phyloP scores from a whole-genome alignment of 2,797 vertebrate genomes.

The Centroberyx gerrardi region DNA sequence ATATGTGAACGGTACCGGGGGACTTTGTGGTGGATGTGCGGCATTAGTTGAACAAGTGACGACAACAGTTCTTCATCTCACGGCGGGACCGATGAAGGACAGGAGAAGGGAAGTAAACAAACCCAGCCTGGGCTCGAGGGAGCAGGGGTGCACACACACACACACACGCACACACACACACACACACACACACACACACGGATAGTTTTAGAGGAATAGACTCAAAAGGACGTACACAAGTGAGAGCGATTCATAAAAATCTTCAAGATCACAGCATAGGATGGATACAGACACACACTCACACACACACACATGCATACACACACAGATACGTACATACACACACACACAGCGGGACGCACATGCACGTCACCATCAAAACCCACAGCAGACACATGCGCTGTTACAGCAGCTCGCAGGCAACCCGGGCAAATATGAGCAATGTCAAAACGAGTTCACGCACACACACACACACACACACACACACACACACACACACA shows the following conservation, averaged over 20 bases:
- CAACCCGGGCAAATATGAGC: constrained; percentile 46
- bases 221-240: constrained; percentile 15
- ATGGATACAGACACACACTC: neutral
- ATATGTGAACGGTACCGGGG: constrained; percentile 12
- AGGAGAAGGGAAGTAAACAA: constrained; percentile 58
- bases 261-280: neutral
- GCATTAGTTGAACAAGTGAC: constrained; percentile 69
- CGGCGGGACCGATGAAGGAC: constrained; percentile 54
- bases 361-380: constrained; percentile 38
- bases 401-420: constrained; percentile 44
- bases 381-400: constrained; percentile 49
- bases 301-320: constrained; percentile 3
- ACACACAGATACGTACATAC: neutral
- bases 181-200: neutral
- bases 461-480: constrained; percentile 32
- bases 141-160: constrained; percentile 5
- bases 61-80: constrained; percentile 62
- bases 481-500: constrained; percentile 9
- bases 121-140: constrained; percentile 36
- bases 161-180: neutral
- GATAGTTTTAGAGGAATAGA: neutral
- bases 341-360: neutral
- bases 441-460: constrained; percentile 57
- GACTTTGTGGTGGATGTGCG: constrained; percentile 29
- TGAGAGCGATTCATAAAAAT: neutral